phyloP scores from a whole-genome alignment of 2,113 vertebrate genomes.

The Pluvianellus socialis region DNA sequence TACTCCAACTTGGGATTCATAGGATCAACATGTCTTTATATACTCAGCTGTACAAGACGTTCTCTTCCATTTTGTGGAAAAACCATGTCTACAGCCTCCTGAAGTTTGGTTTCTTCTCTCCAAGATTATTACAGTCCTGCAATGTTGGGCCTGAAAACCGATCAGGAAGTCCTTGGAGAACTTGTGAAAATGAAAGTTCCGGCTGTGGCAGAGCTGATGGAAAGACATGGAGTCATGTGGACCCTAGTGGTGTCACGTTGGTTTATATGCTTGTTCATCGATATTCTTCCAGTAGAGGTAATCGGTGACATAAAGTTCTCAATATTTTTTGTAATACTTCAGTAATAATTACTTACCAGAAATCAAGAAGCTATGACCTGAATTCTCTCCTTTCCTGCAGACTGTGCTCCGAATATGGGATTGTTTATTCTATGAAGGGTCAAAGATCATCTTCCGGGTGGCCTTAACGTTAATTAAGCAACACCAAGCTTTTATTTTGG shows the following conservation, averaged over 20 bases:
- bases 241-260: conserved; percentile 90
- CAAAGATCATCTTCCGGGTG: conserved; percentile 93
- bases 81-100: background rate
- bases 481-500: conserved; percentile 85
- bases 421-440: conserved; percentile 94
- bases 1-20: background rate
- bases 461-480: conserved; percentile 90
- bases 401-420: conserved; percentile 96
- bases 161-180: conserved; percentile 92
- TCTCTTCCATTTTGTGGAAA: background rate
- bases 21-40: background rate
- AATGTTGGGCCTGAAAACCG: conserved; percentile 91
- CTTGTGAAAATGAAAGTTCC: conserved; percentile 90
- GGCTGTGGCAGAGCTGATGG: conserved; percentile 86
- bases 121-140: conserved; percentile 89
- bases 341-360: background rate
- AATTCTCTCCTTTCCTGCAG: conserved; percentile 65
- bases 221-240: conserved; percentile 86
- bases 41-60: background rate
- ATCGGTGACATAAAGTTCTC: background rate
- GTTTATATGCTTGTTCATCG: conserved; percentile 96
- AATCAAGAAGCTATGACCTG: background rate
- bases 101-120: background rate
- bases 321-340: background rate
- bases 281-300: conserved; percentile 93